Evolutionary conservation across 1,140 invertebrate genomes (phyloP).

Genomic region (Neodiprion fabricii): DNA sequence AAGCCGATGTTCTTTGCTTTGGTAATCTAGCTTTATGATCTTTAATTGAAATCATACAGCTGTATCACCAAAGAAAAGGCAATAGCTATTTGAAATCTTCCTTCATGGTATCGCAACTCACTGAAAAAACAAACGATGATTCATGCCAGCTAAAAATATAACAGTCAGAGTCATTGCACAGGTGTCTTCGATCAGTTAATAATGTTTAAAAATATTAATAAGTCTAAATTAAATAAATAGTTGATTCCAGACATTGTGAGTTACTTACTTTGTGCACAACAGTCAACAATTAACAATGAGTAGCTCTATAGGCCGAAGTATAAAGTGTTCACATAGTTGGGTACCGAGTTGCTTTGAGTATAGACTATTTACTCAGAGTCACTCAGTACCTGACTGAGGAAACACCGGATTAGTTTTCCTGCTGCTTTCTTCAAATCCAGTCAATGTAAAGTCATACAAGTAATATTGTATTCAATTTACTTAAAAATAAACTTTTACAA

Average conservation of each 20-base stretch:
- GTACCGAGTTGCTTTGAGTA: slow-evolving; percentile 64
- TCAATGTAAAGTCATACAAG: neutral
- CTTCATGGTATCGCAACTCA: neutral
- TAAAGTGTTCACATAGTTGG: slow-evolving; percentile 47
- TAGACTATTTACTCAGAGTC: slow-evolving; percentile 72
- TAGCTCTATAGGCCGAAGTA: slow-evolving; percentile 11
- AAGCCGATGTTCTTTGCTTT: slow-evolving; percentile 59
- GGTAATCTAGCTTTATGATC: slow-evolving; percentile 69
- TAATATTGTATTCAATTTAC: too few species aligned
- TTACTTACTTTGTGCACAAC: too few species aligned
- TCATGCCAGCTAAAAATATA: too few species aligned
- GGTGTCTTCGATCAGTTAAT: too few species aligned
- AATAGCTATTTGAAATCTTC: slow-evolving; percentile 33
- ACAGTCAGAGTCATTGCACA: too few species aligned
- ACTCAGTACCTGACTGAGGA: slow-evolving; percentile 79
- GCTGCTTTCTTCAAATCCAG: too few species aligned
- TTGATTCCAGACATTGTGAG: too few species aligned
- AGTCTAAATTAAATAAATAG: too few species aligned
- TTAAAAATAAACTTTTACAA: neutral
- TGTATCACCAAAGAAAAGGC: slow-evolving; percentile 62
- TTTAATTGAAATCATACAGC: slow-evolving; percentile 57
- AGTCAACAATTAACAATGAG: too few species aligned
- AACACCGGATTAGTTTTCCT: slow-evolving; percentile 26
- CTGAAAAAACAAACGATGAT: too few species aligned
- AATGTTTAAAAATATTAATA: too few species aligned